A percentile compares a stretch with the other conserved stretches of the same genome.
Evolutionary conservation across 2,797 vertebrate genomes (phyloP).

Genomic region (Zenarchopterus dispar): DNA sequence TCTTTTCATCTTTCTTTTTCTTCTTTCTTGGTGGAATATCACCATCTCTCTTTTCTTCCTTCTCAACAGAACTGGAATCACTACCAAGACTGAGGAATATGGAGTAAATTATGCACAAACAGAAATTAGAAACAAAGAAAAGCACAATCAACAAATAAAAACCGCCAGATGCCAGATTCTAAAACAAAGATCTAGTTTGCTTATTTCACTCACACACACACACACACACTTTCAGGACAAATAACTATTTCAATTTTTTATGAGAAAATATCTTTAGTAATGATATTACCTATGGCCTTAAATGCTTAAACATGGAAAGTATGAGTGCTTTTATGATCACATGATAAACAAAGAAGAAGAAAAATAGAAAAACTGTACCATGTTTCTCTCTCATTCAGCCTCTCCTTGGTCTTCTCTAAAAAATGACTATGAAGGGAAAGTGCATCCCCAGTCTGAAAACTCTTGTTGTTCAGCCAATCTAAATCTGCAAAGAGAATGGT

Average conservation of each 20-base stretch:
- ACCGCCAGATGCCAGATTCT: neutral
- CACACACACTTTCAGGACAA: neutral
- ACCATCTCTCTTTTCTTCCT: slow-evolving; percentile 43
- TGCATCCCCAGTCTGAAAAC: slow-evolving; percentile 85
- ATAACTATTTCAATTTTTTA: neutral
- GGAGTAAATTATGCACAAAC: neutral
- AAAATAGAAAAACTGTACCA: slow-evolving; percentile 74
- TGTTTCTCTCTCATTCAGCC: slow-evolving; percentile 43
- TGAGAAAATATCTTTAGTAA: neutral
- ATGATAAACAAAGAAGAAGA: too few relatives aligned
- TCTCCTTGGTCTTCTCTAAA: slow-evolving; percentile 57
- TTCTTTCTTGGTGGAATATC: slow-evolving; percentile 69
- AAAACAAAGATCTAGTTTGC: neutral
- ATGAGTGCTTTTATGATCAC: neutral
- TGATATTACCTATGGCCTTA: neutral
- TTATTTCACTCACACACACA: neutral
- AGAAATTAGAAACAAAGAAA: neutral
- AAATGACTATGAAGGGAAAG: slow-evolving; percentile 81
- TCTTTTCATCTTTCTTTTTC: slow-evolving; percentile 86
- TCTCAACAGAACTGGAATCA: slow-evolving; percentile 63
- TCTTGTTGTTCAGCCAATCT: slow-evolving; percentile 90
- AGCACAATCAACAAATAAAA: neutral
- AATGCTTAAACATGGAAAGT: fast-evolving
- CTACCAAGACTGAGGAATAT: slow-evolving; percentile 48
- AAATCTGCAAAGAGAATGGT: slow-evolving; percentile 75